Base-by-base conservation (phyloP, 2,888 invertebrate species). In the Coenonympha arcania region DNA sequence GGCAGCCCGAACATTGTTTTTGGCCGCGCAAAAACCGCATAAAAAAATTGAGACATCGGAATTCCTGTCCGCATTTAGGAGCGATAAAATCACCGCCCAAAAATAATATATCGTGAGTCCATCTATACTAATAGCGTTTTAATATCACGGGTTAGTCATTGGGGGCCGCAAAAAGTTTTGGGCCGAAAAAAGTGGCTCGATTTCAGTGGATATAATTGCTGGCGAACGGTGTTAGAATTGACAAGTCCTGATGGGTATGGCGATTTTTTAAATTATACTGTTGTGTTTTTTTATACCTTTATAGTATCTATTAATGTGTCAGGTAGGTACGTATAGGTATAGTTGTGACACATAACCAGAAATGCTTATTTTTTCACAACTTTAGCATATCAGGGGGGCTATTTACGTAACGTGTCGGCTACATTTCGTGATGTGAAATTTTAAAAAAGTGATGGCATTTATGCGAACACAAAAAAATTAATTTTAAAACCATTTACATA, bases 91-190 rank as follows among this genome's bases (percentile, higher is more conserved):
- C 77, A 71, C 73, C 73, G 75, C 77, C 73, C 69, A 61, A 60
- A 64, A 74, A 80, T 84, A 82, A 84, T 83, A 82, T 82, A 83
- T 81, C 65, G 75, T 66, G 62, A 67, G 63, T 62, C 67, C 73
- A 69, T 75, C 72, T 76, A 73, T 71, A 74, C 81, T 86, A 86
- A 86, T 85, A 82, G 82, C 80, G 62, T 82, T 86, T 83, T 85
- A 86, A 86, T 85, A 78, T 74, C 74, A 62, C 56, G 70, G 69
- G 69, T 83, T 78, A 82, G 76, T 82, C 79, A 83, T 76, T 67
- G 57, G 49, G 42, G 52, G 50, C 47, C 39, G 55, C 57, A 61
- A 61, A 61, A 60, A 60, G 31, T 45, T 13, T 16, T 19, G 24
- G 43, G 22, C 8, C 16, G 19, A 54, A 59, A 61, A 59, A 59